Percentiles rank a stretch among this genome's conserved stretches.
phyloP scores from a whole-genome alignment of 1,140 invertebrate species.

The Philotrypesis tridentata region DNA sequence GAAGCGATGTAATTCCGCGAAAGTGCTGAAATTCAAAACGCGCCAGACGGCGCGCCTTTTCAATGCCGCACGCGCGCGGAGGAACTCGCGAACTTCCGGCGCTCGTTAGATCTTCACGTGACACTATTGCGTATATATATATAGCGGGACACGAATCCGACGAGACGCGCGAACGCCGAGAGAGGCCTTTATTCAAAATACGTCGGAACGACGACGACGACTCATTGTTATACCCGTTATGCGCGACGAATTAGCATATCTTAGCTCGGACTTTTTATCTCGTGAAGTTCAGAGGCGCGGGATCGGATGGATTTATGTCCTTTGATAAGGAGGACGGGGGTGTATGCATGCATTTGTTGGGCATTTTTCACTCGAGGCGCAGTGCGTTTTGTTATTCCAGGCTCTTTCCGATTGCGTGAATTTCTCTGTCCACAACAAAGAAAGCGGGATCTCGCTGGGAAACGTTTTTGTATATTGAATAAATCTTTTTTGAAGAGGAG shows the following conservation, averaged over 20 bases:
- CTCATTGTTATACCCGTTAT: slow-evolving; percentile 9
- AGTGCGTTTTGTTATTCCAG: slow-evolving; percentile 9
- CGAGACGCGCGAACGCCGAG: too few species aligned
- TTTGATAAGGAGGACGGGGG: not conserved
- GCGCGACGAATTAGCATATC: slow-evolving; percentile 26
- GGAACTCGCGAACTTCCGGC: not conserved
- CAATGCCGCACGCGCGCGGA: not conserved
- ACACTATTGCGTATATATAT: not conserved
- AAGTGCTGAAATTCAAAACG: slow-evolving; percentile 48
- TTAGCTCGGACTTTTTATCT: not conserved
- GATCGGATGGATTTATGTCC: not conserved
- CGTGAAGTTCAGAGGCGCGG: too few species aligned
- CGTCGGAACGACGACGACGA: too few species aligned
- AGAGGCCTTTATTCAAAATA: slow-evolving; percentile 4
- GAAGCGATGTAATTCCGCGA: slow-evolving; percentile 42
- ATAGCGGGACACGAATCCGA: too few species aligned
- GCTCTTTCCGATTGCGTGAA: slow-evolving; percentile 30
- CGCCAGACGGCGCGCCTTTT: slow-evolving; percentile 26
- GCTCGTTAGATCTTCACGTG: slow-evolving; percentile 27
- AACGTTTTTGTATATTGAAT: slow-evolving; percentile 32
- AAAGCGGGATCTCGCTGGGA: not conserved
- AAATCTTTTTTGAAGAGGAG: slow-evolving; percentile 45
- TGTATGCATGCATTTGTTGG: too few species aligned
- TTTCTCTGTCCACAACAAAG: slow-evolving; percentile 7
- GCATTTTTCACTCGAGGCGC: not conserved